Percentiles rank a stretch among this genome's conserved stretches.
These are phyloP conservation scores for Ectemnius lituratus DNA, from an alignment of 2,888 invertebrate genomes.

Conservation along the genomic window DNA sequence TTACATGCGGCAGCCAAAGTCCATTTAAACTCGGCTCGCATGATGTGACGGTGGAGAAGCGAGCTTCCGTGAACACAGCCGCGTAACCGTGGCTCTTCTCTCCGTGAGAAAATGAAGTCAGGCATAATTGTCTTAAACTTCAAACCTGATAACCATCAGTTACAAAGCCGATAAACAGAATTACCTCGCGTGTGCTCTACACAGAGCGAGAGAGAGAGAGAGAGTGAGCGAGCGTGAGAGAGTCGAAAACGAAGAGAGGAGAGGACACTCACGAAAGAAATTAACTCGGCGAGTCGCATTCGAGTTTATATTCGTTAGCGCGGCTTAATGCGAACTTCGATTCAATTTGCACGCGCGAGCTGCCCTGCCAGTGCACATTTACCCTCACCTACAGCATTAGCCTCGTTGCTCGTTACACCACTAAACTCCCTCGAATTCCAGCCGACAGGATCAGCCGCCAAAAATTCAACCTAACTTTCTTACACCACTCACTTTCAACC, in stretches of 20 bases:
- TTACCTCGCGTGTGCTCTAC: conserved; percentile 26
- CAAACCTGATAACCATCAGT: conserved; percentile 49
- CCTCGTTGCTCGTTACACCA: background rate
- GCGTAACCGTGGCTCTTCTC: conserved; percentile 20
- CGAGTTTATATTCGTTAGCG: background rate
- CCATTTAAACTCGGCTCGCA: conserved; percentile 48
- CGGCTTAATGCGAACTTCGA: conserved; percentile 5
- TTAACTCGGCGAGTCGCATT: conserved; percentile 24
- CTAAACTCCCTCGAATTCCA: background rate
- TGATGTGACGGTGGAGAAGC: conserved; percentile 22
- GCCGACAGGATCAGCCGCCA: background rate
- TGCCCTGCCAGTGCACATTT: background rate
- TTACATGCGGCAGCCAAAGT: conserved; percentile 40
- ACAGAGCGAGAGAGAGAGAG: background rate
- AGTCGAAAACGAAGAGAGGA: too few species aligned
- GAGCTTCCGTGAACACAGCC: conserved; percentile 36
- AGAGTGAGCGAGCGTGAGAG: background rate
- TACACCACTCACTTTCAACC: too few species aligned
- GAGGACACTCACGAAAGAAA: conserved; percentile 15
- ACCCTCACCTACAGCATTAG: background rate
- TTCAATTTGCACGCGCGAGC: conserved; percentile 6
- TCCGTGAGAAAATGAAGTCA: conserved; percentile 41
- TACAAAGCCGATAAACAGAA: conserved; percentile 49
- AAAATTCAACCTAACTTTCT: too few species aligned
- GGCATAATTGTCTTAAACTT: conserved; percentile 54